Evolutionary conservation across 2,113 vertebrate species (phyloP).

Genomic region (Chloebia gouldiae): DNA sequence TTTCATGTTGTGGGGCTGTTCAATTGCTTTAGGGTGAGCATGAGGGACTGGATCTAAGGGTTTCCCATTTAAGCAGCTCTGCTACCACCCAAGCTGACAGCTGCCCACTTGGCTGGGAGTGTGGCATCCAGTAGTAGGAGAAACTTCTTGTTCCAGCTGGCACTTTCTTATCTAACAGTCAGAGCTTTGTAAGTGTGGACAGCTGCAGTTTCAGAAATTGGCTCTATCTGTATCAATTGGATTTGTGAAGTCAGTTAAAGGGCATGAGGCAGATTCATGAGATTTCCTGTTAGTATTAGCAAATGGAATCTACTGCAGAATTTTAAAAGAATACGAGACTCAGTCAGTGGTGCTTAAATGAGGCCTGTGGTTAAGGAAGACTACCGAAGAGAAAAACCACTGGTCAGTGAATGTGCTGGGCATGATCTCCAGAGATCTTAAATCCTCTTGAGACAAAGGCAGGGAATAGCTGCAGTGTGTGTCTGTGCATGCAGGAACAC

Average conservation of each 20-base stretch:
- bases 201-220: constrained; percentile 82
- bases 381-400: constrained; percentile 10
- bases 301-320: constrained; percentile 68
- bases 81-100: constrained; percentile 80
- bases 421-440: not conserved
- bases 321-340: constrained; percentile 56
- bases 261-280: constrained; percentile 76
- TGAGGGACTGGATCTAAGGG: constrained; percentile 30
- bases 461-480: not conserved
- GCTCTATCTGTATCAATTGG: constrained; percentile 78
- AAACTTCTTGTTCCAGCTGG: constrained; percentile 88
- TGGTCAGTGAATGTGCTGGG: not conserved
- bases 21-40: not conserved
- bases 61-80: constrained; percentile 61
- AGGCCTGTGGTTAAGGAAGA: constrained; percentile 24
- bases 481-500: not conserved
- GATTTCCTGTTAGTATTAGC: constrained; percentile 80
- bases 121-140: constrained; percentile 80
- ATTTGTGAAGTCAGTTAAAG: constrained; percentile 81
- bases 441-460: not conserved
- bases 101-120: constrained; percentile 82
- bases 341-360: not conserved
- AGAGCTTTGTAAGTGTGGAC: constrained; percentile 85
- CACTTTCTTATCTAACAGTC: constrained; percentile 85
- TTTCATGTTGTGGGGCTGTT: not conserved